These are phyloP conservation scores for Cyprinodon diabolis DNA, from an alignment of 2,797 vertebrate genomes.

Conservation along the genomic window DNA sequence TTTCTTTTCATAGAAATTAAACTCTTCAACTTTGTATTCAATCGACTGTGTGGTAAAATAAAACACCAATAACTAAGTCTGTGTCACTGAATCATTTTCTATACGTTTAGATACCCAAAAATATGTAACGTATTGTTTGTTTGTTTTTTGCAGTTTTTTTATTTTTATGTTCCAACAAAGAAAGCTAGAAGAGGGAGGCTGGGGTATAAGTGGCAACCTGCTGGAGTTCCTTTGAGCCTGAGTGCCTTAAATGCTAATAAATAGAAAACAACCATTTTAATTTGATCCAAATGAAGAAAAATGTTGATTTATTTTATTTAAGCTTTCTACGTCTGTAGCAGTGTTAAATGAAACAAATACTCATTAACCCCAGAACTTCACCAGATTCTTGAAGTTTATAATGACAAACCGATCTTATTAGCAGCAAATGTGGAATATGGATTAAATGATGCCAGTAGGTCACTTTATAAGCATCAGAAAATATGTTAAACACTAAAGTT, in stretches of 20 bases:
- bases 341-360: slow-evolving; percentile 17
- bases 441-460: neutral
- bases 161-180: neutral
- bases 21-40: slow-evolving; percentile 77
- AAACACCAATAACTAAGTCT: slow-evolving; percentile 60
- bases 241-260: slow-evolving; percentile 42
- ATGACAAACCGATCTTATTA: neutral
- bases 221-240: slow-evolving; percentile 48
- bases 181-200: neutral
- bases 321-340: slow-evolving; percentile 18
- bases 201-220: slow-evolving; percentile 36
- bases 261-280: slow-evolving; percentile 26
- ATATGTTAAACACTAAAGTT: slow-evolving; percentile 12
- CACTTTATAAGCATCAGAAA: slow-evolving; percentile 25
- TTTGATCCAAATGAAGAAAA: slow-evolving; percentile 1
- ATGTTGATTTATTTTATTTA: slow-evolving; percentile 1
- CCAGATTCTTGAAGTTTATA: neutral
- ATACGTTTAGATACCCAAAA: neutral
- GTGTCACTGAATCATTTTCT: slow-evolving; percentile 22
- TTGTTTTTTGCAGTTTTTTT: neutral
- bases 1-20: slow-evolving; percentile 57
- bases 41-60: slow-evolving; percentile 76
- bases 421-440: neutral
- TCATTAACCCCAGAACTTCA: neutral
- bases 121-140: neutral